phyloP scores from a whole-genome alignment of 2,888 invertebrate genomes.

The Oscheius sp. region DNA sequence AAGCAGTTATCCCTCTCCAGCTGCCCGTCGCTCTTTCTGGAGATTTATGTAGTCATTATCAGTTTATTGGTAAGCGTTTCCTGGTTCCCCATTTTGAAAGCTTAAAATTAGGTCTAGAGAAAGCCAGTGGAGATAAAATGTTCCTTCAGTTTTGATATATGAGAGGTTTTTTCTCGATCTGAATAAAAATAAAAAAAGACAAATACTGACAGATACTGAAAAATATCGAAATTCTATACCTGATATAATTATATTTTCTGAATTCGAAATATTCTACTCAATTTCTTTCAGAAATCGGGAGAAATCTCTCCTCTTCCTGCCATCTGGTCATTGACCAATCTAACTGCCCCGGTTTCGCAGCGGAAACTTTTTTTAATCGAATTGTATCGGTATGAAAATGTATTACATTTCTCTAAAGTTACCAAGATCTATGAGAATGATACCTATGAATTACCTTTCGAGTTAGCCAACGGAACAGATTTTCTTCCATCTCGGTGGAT shows the following conservation, averaged over 20 bases:
- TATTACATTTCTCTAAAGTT: neutral
- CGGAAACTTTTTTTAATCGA: neutral
- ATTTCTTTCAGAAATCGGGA: constrained; percentile 7
- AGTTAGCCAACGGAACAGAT: neutral
- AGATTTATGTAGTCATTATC: constrained; percentile 1
- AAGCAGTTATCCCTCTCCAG: neutral
- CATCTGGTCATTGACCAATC: neutral
- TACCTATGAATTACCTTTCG: neutral
- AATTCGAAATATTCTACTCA: too few relatives aligned
- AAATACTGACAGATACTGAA: too few relatives aligned
- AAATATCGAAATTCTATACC: too few relatives aligned
- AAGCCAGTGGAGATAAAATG: too few relatives aligned
- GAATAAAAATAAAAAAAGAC: too few relatives aligned
- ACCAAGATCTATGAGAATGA: neutral
- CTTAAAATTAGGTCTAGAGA: too few relatives aligned
- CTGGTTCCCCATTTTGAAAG: neutral
- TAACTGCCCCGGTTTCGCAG: neutral
- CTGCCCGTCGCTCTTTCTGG: constrained; percentile 6
- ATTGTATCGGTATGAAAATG: neutral
- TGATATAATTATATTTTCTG: too few relatives aligned
- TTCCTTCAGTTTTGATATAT: too few relatives aligned
- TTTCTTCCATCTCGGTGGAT: neutral
- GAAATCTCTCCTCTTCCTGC: neutral
- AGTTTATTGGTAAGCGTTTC: neutral
- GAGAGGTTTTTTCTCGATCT: too few relatives aligned